phyloP scores from a whole-genome alignment of 2,888 invertebrate genomes.

The Lasioglossum pauxillum region DNA sequence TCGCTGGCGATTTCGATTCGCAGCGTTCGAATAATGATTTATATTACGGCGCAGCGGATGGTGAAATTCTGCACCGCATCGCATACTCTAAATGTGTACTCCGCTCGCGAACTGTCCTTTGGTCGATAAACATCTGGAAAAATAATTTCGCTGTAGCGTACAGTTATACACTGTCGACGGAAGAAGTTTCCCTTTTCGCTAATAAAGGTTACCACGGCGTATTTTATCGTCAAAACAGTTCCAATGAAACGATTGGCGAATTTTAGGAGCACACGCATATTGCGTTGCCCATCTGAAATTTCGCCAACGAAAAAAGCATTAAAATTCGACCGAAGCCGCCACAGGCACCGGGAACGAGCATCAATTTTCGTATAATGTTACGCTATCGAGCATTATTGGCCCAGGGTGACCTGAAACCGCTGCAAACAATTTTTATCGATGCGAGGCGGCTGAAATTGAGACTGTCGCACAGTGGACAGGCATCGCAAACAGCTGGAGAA shows the following conservation, averaged over 20 bases:
- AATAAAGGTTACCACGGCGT: neutral
- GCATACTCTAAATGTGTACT: neutral
- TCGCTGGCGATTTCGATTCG: neutral
- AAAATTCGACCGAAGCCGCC: neutral
- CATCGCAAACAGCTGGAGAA: neutral
- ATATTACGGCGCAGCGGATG: neutral
- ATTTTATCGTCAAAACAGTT: neutral
- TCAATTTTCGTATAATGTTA: constrained; percentile 1
- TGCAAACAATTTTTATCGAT: neutral
- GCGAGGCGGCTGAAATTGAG: neutral
- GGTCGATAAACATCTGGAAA: neutral
- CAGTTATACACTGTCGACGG: neutral
- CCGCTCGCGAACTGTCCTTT: neutral
- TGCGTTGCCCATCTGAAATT: neutral
- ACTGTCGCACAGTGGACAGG: neutral
- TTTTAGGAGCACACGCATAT: neutral
- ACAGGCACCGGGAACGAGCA: neutral
- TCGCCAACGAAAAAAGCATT: neutral
- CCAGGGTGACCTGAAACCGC: neutral
- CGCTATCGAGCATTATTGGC: neutral
- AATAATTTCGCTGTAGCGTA: neutral
- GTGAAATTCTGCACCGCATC: neutral
- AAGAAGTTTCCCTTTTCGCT: neutral
- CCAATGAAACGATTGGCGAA: neutral
- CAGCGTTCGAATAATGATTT: neutral